Evolutionary conservation across 1,140 invertebrate species (phyloP).

Genomic region (Saccostrea cuccullata): DNA sequence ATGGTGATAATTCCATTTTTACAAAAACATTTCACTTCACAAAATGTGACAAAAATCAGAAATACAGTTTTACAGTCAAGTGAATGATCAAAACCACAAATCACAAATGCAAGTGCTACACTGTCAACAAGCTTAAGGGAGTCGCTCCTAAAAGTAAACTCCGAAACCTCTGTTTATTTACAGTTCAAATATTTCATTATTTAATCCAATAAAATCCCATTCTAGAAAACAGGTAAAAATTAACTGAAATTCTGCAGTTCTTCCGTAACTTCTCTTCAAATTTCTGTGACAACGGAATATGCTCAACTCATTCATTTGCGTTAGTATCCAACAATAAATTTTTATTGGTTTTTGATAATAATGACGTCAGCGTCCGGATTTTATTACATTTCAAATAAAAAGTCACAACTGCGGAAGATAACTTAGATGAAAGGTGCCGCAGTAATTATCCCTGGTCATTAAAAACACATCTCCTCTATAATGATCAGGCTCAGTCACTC

Average conservation of each 20-base stretch:
- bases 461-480: neutral
- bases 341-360: neutral
- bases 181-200: too few species aligned
- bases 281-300: neutral
- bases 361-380: neutral
- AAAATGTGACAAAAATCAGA: neutral
- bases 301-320: neutral
- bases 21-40: constrained; percentile 20
- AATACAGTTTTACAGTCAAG: neutral
- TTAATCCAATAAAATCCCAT: too few species aligned
- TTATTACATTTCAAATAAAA: constrained; percentile 2
- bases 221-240: neutral
- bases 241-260: neutral
- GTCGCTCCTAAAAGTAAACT: neutral
- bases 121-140: neutral
- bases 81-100: neutral
- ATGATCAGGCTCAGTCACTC: neutral
- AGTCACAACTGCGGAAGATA: neutral
- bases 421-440: neutral
- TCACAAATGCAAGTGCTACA: neutral
- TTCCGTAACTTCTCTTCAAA: neutral
- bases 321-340: too few species aligned
- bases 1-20: constrained; percentile 15
- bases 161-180: too few species aligned
- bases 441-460: neutral